Percentiles rank a stretch among this genome's conserved stretches.
These are phyloP conservation scores for Mimachlamys varia DNA, from an alignment of 2,888 invertebrate species.

Conservation along the genomic window DNA sequence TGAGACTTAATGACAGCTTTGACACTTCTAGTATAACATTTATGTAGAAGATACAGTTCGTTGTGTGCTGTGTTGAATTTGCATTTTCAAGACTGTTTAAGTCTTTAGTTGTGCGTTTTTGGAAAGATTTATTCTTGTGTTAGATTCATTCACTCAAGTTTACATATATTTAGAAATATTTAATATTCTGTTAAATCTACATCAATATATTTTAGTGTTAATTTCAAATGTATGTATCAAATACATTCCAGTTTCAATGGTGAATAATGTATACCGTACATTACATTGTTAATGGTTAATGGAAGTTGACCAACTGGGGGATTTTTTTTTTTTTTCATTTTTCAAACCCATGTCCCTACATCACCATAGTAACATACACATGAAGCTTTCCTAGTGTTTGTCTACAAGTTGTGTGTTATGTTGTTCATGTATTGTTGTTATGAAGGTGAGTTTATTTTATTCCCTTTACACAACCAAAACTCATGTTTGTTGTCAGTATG, in stretches of 20 bases:
- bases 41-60: neutral
- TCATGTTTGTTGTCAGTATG: no score
- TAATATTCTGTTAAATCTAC: no score
- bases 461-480: no score
- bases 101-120: neutral
- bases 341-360: neutral
- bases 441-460: no score
- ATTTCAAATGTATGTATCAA: constrained; percentile 24
- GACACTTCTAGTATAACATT: neutral
- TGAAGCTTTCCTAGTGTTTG: no score
- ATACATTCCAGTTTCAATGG: neutral
- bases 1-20: neutral
- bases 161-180: no score
- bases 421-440: no score
- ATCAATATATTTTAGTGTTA: neutral
- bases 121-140: neutral
- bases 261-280: neutral
- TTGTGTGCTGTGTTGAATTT: neutral
- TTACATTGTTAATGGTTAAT: neutral
- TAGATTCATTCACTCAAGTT: no score
- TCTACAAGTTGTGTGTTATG: neutral
- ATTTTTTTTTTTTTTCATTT: neutral
- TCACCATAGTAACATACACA: neutral
- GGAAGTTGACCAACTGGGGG: no score
- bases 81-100: neutral